These are phyloP conservation scores for Melikaiella ostensackeni DNA, from an alignment of 2,888 invertebrate species.

Conservation along the genomic window DNA sequence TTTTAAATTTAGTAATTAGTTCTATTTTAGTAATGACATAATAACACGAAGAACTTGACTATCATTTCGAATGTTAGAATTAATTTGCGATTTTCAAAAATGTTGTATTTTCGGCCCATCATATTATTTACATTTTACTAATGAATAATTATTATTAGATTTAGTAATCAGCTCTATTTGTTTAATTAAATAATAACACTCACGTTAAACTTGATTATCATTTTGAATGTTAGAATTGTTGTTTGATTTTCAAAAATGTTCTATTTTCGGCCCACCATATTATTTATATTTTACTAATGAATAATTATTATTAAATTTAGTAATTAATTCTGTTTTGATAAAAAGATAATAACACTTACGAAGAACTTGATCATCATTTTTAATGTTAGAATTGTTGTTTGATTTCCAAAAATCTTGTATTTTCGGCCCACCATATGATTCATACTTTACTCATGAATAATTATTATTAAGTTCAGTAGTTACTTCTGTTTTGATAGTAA, in stretches of 20 bases:
- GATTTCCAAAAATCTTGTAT: too few relatives aligned
- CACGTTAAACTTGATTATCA: conserved; percentile 71
- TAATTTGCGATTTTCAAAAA: too few relatives aligned
- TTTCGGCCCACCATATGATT: too few relatives aligned
- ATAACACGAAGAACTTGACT: conserved; percentile 67
- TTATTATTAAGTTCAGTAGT: not conserved
- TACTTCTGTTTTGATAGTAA: too few relatives aligned
- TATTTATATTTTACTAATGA: not conserved
- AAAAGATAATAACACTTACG: conserved; percentile 61
- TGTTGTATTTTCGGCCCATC: too few relatives aligned
- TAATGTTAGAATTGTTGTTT: too few relatives aligned
- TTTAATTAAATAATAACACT: conserved; percentile 53
- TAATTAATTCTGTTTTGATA: too few relatives aligned
- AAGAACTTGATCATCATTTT: conserved; percentile 72
- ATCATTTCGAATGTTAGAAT: conserved; percentile 69
- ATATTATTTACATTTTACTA: not conserved
- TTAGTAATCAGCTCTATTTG: too few relatives aligned
- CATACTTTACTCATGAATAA: not conserved
- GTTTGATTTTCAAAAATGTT: too few relatives aligned
- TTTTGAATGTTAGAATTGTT: conserved; percentile 67
- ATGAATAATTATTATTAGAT: not conserved
- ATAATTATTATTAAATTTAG: not conserved
- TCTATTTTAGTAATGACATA: too few relatives aligned
- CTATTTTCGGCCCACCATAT: too few relatives aligned
- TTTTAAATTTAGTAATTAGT: not conserved